Conservation (phyloP, 2,797 vertebrate species). For the Ficedula albicollis region DNA sequence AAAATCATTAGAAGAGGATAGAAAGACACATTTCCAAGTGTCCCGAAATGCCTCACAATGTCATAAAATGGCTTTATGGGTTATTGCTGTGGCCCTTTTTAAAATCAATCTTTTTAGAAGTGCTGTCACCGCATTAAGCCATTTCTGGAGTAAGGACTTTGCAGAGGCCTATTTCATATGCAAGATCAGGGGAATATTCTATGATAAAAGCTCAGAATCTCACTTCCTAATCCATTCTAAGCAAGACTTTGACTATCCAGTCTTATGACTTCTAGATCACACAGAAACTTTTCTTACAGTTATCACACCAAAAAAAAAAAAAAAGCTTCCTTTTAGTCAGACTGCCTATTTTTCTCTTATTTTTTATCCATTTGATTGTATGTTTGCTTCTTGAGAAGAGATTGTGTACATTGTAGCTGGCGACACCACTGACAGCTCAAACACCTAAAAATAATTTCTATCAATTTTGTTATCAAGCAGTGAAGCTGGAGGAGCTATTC, state of each 20-base stretch:
- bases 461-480: background rate
- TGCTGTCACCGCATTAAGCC: background rate
- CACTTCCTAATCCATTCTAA: background rate
- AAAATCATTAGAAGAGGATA: background rate
- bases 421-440: background rate
- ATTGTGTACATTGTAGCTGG: background rate
- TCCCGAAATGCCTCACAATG: background rate
- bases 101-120: background rate
- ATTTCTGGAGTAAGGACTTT: background rate
- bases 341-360: background rate
- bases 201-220: background rate
- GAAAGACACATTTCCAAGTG: background rate
- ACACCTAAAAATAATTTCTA: background rate
- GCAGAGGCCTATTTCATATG: background rate
- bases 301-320: background rate
- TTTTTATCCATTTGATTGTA: background rate
- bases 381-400: background rate
- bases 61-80: background rate
- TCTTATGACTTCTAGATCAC: background rate
- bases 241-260: background rate
- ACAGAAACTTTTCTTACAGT: background rate
- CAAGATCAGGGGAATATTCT: background rate
- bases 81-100: background rate
- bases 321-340: background rate
- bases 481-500: background rate